Base-by-base conservation (phyloP, 1,140 invertebrate genomes). In the Palaemon carinicauda region DNA sequence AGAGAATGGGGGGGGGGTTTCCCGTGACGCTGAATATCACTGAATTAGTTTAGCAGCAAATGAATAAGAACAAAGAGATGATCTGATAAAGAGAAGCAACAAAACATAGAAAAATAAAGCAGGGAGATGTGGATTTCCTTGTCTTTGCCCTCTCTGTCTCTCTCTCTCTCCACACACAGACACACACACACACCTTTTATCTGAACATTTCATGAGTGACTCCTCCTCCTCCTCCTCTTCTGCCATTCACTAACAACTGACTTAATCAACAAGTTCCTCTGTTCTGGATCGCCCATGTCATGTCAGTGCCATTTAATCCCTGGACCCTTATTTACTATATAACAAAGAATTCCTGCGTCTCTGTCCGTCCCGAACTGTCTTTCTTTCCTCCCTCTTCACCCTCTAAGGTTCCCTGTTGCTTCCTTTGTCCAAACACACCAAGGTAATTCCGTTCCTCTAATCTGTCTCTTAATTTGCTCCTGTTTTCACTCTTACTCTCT, bases 341-440 rank as follows among this genome's bases (percentile, higher is more conserved):
- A 41, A 41, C 41, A 53, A 52, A 78, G 75, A 29, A 52, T 78
- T 78, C 75, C 51, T 41, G 75, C 51, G 41, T 52, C 75, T 78
- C 53, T 41, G 27, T 52, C 53, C 51, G 50, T 80, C 51, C 33
- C 77, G 56, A 21, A n/a, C 53, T 54, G 31, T 54, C 24, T 54
- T 54, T 31, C 77, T 80, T 54, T 54, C 24, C 21, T 54, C 52
- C 77, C 52, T 54, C 50, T 51, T 1, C 75, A 52, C 75, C 50
- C 75, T 78, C 75, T 52, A 41, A 15, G 52, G 29, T 54, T 78
- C 51, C 77, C 65, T 24, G 69, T 73, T 4, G 41, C 41, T 41
- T 41, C 41, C 41, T 41, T 41, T 41, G 41, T 41, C 41, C 41
- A 41, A 41, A 41, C 41, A 41, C 41, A 41, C 33, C 24, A 17